phyloP scores from a whole-genome alignment of 2,797 vertebrate genomes.

The Molossus molossus region DNA sequence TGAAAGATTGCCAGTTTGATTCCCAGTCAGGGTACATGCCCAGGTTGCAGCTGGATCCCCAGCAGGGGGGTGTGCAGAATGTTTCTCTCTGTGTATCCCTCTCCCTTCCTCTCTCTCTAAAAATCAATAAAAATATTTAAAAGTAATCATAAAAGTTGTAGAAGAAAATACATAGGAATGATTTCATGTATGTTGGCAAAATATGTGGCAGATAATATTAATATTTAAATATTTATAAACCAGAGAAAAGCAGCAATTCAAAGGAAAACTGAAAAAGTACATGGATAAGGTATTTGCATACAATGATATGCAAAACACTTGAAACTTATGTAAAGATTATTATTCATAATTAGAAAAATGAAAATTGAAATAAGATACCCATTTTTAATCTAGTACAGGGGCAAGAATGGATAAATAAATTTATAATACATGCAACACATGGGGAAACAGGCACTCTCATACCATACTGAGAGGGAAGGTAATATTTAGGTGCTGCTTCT shows the following conservation, averaged over 20 bases:
- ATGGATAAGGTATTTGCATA: slow-evolving; percentile 20
- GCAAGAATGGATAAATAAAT: slow-evolving; percentile 33
- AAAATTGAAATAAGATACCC: slow-evolving; percentile 63
- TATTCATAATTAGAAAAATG: slow-evolving; percentile 64
- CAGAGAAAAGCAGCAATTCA: slow-evolving; percentile 53
- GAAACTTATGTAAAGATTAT: slow-evolving; percentile 45
- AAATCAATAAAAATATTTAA: not conserved
- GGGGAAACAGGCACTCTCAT: not conserved
- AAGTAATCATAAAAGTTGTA: slow-evolving; percentile 7
- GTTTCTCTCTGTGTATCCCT: too few relatives aligned
- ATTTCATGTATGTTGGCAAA: slow-evolving; percentile 49
- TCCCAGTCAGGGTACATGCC: too few relatives aligned
- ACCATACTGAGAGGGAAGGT: not conserved
- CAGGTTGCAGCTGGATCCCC: too few relatives aligned
- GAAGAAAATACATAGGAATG: slow-evolving; percentile 12
- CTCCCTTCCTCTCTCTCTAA: too few relatives aligned
- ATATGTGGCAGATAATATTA: not conserved
- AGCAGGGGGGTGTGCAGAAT: too few relatives aligned
- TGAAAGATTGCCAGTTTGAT: too few relatives aligned
- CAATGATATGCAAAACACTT: slow-evolving; percentile 58
- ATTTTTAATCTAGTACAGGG: slow-evolving; percentile 56
- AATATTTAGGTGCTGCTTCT: not conserved
- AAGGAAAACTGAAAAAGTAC: slow-evolving; percentile 49
- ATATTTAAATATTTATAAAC: slow-evolving; percentile 65
- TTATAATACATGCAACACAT: not conserved